These are phyloP conservation scores for Capitulum mitella DNA, from an alignment of 2,888 invertebrate genomes.

Conservation along the genomic window DNA sequence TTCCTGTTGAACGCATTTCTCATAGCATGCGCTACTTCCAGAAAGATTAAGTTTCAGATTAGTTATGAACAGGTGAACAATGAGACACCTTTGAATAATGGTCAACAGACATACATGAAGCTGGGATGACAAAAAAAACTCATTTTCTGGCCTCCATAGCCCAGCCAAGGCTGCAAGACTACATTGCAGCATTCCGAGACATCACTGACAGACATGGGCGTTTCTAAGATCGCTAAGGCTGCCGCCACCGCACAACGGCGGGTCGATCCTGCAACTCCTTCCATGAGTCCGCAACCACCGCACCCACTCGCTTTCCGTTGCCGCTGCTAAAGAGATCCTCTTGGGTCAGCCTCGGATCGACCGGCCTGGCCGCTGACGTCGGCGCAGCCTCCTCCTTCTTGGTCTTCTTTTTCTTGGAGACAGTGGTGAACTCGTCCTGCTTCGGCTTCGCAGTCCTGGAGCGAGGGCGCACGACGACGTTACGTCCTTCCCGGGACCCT, in stretches of 20 bases:
- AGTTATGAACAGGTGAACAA: too few relatives aligned
- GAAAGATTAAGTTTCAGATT: too few relatives aligned
- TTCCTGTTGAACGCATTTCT: too few relatives aligned
- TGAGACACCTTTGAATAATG: too few relatives aligned
- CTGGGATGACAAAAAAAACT: neutral
- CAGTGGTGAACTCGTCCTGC: slow-evolving; percentile 8
- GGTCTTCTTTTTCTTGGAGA: slow-evolving; percentile 13
- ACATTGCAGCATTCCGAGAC: neutral
- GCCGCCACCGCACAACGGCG: neutral
- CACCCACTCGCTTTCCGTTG: slow-evolving; percentile 4
- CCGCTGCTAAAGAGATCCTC: neutral
- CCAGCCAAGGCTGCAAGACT: neutral
- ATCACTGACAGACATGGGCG: neutral
- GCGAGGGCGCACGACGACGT: too few relatives aligned
- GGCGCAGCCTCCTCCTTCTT: slow-evolving; percentile 2
- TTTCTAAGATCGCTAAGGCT: neutral
- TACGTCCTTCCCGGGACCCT: too few relatives aligned
- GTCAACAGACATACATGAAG: too few relatives aligned
- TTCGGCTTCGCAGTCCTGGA: neutral
- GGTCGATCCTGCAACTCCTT: neutral
- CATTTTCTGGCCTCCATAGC: neutral
- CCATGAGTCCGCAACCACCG: too few relatives aligned
- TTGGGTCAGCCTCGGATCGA: neutral
- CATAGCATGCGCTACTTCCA: too few relatives aligned
- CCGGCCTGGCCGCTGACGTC: neutral